Percentiles rank a stretch among this genome's conserved stretches.
Conservation (phyloP, 2,113 vertebrate genomes). For the Callocephalon fimbriatum region DNA sequence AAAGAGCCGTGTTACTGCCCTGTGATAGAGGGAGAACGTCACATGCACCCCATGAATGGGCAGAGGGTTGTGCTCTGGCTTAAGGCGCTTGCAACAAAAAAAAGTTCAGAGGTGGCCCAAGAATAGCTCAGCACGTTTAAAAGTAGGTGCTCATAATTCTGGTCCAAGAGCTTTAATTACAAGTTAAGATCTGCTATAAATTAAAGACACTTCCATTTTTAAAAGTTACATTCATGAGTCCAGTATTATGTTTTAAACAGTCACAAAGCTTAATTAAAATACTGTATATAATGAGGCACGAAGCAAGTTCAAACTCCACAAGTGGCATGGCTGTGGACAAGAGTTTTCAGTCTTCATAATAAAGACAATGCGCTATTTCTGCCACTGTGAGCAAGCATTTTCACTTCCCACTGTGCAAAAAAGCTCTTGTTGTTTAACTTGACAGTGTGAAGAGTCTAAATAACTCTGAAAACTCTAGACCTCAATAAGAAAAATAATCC, state of each 20-base stretch:
- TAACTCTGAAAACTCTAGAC: background rate
- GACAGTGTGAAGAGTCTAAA: background rate
- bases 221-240: background rate
- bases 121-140: background rate
- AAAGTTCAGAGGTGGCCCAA: background rate
- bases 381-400: background rate
- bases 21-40: background rate
- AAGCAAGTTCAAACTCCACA: background rate
- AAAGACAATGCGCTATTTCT: background rate
- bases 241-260: rapidly evolving
- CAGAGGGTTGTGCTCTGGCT: background rate
- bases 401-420: background rate
- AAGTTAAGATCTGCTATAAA: background rate
- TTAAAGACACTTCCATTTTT: background rate
- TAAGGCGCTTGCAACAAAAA: background rate
- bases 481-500: background rate
- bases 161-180: background rate
- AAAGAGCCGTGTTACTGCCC: background rate
- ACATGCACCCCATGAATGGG: rapidly evolving
- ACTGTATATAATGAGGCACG: background rate
- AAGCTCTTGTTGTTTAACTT: background rate
- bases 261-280: background rate
- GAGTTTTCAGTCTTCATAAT: background rate
- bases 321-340: background rate
- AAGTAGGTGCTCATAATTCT: background rate